phyloP scores from a whole-genome alignment of 1,140 invertebrate species.

The Yoshiicerus persimilis region DNA sequence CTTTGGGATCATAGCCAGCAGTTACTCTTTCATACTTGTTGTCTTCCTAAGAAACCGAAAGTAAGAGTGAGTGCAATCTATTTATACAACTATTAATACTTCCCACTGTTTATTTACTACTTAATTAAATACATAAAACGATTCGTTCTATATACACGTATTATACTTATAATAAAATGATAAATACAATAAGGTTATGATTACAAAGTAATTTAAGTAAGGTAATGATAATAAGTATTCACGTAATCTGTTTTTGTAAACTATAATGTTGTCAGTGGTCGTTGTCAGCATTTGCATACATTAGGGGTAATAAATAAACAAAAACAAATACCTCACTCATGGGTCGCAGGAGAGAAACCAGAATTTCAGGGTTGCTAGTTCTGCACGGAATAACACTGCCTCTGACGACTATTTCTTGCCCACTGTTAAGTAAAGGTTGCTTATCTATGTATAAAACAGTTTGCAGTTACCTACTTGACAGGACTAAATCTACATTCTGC shows the following conservation, averaged over 20 bases:
- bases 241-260: too few species aligned
- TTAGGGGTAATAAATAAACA: neutral
- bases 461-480: neutral
- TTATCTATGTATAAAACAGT: neutral
- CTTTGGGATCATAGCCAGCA: constrained; percentile 6
- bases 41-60: neutral
- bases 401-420: neutral
- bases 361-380: constrained; percentile 9
- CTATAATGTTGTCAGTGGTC: too few species aligned
- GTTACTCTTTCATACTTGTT: constrained; percentile 13
- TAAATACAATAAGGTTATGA: too few species aligned
- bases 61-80: neutral
- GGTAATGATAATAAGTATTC: too few species aligned
- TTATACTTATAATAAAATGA: too few species aligned
- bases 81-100: too few species aligned
- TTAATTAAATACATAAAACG: neutral
- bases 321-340: neutral
- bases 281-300: too few species aligned
- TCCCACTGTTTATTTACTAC: neutral
- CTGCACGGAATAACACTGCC: neutral
- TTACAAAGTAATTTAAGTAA: too few species aligned
- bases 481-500: neutral
- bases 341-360: neutral
- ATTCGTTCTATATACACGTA: too few species aligned
- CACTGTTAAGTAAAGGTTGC: neutral